phyloP scores from a whole-genome alignment of 2,797 vertebrate species.

The Sebastiscus tertius region DNA sequence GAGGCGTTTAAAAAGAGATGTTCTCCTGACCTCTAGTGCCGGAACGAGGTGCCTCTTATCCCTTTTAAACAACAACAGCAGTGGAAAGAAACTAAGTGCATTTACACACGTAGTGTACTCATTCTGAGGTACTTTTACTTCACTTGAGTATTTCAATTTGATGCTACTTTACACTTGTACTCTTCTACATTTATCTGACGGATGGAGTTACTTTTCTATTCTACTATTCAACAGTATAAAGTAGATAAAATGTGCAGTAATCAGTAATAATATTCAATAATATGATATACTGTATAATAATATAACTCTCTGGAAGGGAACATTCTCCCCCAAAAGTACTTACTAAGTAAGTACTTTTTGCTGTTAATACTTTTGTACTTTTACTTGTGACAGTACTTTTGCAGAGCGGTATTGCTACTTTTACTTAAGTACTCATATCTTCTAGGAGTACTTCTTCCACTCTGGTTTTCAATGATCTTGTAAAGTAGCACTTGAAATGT shows the following conservation, averaged over 20 bases:
- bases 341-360: not conserved
- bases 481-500: no score
- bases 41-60: not conserved
- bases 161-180: not conserved
- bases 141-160: not conserved
- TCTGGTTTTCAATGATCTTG: no score
- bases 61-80: not conserved
- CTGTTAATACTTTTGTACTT: not conserved
- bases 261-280: not conserved
- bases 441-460: not conserved
- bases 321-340: not conserved
- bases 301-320: not conserved
- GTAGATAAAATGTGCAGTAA: not conserved
- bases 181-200: not conserved
- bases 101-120: not conserved
- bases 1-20: not conserved
- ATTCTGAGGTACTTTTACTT: not conserved
- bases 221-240: not conserved
- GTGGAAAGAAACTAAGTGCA: not conserved
- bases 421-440: not conserved
- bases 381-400: not conserved
- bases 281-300: not conserved
- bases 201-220: not conserved
- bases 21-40: conserved; percentile 59
- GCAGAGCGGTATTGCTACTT: not conserved